Evolutionary conservation across 2,797 vertebrate species (phyloP).

Genomic region (Bufotes viridis): DNA sequence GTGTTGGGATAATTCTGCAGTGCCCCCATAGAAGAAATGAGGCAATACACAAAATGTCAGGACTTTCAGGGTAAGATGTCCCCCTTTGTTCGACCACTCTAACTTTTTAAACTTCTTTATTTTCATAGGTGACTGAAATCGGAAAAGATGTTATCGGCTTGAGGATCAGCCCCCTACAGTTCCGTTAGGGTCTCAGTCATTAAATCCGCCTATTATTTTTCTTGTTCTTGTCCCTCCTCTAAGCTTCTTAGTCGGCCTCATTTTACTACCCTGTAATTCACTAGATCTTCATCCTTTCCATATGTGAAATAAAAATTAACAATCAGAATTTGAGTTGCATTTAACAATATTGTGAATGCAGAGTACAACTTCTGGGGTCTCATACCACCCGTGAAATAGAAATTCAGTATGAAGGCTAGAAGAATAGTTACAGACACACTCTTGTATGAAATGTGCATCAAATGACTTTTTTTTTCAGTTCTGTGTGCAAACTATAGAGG

Average conservation of each 20-base stretch:
- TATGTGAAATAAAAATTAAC: neutral
- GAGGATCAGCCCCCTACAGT: constrained; percentile 94
- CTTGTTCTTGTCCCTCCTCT: neutral
- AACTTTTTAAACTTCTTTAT: constrained; percentile 32
- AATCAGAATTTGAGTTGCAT: neutral
- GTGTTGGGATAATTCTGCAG: neutral
- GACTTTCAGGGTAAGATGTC: too few relatives aligned
- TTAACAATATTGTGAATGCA: neutral
- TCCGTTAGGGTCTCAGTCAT: constrained; percentile 78
- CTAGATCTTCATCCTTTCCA: neutral
- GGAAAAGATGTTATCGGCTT: constrained; percentile 95
- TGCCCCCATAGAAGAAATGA: neutral
- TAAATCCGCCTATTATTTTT: neutral
- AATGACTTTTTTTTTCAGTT: neutral
- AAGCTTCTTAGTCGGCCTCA: neutral
- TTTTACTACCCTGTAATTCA: neutral
- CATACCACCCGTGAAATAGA: neutral
- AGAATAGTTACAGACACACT: neutral
- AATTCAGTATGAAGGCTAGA: neutral
- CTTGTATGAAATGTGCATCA: neutral
- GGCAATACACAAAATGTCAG: neutral
- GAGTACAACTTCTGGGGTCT: neutral
- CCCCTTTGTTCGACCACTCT: neutral
- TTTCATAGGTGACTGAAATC: constrained; percentile 88
- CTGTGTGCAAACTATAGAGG: neutral